phyloP scores from a whole-genome alignment of 2,888 invertebrate genomes.

The Macaria notata region DNA sequence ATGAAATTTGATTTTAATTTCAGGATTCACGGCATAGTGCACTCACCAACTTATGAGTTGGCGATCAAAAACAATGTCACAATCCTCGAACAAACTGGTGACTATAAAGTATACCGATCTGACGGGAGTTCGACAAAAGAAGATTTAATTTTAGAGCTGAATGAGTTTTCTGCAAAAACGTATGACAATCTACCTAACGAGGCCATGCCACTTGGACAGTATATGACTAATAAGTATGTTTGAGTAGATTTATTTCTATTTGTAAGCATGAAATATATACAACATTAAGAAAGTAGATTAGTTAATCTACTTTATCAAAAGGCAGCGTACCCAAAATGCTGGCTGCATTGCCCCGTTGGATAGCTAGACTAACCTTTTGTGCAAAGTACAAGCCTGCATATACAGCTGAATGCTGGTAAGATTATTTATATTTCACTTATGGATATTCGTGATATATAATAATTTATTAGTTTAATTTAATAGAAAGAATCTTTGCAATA shows the following conservation, averaged over 20 bases:
- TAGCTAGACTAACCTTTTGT: too few relatives aligned
- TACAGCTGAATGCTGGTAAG: too few relatives aligned
- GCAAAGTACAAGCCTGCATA: too few relatives aligned
- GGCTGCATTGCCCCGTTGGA: too few relatives aligned
- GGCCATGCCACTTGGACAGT: background rate
- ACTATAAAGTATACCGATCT: background rate
- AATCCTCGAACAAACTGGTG: background rate
- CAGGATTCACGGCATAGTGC: conserved; percentile 5
- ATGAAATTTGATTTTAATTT: background rate
- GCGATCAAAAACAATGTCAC: conserved; percentile 1
- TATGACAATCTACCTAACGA: background rate
- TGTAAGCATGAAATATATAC: background rate
- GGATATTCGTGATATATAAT: too few relatives aligned
- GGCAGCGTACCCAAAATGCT: background rate
- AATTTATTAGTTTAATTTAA: too few relatives aligned
- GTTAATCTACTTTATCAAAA: background rate
- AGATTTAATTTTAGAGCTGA: background rate
- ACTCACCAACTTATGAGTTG: background rate
- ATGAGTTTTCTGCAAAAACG: background rate
- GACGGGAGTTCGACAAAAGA: background rate
- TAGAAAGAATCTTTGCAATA: too few relatives aligned
- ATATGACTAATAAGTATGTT: background rate
- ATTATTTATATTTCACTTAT: too few relatives aligned
- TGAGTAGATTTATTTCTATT: background rate
- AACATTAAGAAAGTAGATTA: too few relatives aligned